Percentiles rank a stretch among this genome's conserved stretches.
Conservation (phyloP, 2,797 vertebrate genomes). For the Spheniscus humboldti region DNA sequence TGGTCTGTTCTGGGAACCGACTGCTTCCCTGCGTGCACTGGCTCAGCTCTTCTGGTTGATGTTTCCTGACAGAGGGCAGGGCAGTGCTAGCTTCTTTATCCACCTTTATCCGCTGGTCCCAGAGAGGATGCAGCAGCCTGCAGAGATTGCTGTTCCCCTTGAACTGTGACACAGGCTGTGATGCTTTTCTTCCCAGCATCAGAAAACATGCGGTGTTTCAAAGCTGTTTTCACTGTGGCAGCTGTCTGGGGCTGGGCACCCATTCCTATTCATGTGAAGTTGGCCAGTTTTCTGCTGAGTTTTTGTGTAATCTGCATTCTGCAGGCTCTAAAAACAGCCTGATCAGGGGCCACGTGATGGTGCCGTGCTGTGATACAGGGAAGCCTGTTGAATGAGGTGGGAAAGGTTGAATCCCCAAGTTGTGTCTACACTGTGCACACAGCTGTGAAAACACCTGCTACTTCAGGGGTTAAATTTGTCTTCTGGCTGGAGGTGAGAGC, state of each 20-base stretch:
- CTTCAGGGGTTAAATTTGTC: not conserved
- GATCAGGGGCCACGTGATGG: fast-evolving
- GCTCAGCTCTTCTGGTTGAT: not conserved
- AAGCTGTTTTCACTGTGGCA: not conserved
- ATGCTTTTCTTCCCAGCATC: not conserved
- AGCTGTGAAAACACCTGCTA: not conserved
- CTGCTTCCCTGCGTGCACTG: not conserved
- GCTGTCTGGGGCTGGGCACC: not conserved
- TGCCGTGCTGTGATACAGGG: not conserved
- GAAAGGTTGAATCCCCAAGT: not conserved
- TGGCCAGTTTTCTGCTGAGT: not conserved
- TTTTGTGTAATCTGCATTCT: not conserved
- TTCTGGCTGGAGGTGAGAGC: not conserved
- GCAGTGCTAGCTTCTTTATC: fast-evolving
- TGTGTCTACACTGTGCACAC: too few relatives aligned
- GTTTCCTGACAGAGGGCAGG: not conserved
- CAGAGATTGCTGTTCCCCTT: not conserved
- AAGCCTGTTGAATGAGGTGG: not conserved
- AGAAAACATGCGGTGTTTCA: not conserved
- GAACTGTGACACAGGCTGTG: fast-evolving
- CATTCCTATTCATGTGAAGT: fast-evolving
- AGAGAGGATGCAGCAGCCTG: not conserved
- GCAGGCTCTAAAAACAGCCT: not conserved
- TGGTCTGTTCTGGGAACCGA: not conserved
- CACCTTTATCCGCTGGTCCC: not conserved